A percentile compares a stretch with the other conserved stretches of the same genome.
These are phyloP conservation scores for Pangasius larnaudii DNA, from an alignment of 2,797 vertebrate species.

Conservation along the genomic window DNA sequence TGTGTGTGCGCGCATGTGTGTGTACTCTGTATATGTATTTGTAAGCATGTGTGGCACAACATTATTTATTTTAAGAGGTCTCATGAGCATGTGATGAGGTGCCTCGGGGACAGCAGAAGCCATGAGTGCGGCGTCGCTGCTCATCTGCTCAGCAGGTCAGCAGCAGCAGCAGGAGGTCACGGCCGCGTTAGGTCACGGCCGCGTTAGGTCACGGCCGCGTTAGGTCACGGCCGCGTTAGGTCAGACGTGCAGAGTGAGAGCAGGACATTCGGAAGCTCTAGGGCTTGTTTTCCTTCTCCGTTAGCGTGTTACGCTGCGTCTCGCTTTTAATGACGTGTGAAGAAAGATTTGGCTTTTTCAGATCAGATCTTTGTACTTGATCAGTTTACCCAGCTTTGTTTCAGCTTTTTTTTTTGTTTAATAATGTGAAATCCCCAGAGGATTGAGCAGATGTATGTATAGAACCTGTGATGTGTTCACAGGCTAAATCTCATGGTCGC, in stretches of 20 bases:
- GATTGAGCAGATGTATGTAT: not conserved
- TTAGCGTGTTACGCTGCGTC: not conserved
- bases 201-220: no score
- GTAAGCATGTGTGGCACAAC: constrained; percentile 19
- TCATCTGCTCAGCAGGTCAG: not conserved
- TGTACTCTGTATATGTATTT: not conserved
- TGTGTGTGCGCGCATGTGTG: not conserved
- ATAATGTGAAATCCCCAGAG: not conserved
- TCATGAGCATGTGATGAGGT: not conserved
- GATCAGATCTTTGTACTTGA: not conserved
- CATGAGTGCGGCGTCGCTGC: no score
- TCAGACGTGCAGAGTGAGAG: not conserved
- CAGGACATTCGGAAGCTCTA: no score
- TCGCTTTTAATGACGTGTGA: not conserved
- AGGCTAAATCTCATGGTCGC: not conserved
- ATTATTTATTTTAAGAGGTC: constrained; percentile 5
- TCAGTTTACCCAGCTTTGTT: not conserved
- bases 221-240: not conserved
- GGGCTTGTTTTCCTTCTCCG: not conserved
- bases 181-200: no score
- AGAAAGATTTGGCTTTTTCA: not conserved
- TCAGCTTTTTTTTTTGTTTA: not conserved
- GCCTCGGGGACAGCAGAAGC: not conserved
- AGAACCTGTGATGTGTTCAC: not conserved
- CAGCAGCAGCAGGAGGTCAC: not conserved